Conservation (phyloP, 1,140 invertebrate genomes). For the Battus philenor region DNA sequence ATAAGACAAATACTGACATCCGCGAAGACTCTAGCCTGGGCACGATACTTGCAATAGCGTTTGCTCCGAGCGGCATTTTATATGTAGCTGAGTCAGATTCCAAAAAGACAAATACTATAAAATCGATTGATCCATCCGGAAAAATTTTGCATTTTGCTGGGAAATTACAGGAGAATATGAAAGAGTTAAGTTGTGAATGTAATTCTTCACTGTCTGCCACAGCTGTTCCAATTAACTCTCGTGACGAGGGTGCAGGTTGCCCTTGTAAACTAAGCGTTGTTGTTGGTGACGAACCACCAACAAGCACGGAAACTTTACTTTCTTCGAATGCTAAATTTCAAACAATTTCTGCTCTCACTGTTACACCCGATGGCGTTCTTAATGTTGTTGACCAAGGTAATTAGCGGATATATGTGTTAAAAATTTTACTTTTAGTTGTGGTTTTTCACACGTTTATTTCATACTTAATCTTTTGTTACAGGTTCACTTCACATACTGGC, state of each 20-base stretch:
- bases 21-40: conserved; percentile 78
- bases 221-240: conserved; percentile 58
- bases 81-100: conserved; percentile 96
- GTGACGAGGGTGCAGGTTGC: conserved; percentile 73
- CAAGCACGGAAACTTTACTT: conserved; percentile 87
- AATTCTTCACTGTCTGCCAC: conserved; percentile 76
- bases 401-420: conserved; percentile 5
- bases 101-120: conserved; percentile 91
- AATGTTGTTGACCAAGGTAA: conserved; percentile 95
- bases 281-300: conserved; percentile 80
- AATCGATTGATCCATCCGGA: conserved; percentile 88
- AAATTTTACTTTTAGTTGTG: no score
- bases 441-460: no score
- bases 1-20: conserved; percentile 61
- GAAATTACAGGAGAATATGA: conserved; percentile 79
- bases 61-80: conserved; percentile 93
- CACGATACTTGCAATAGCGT: conserved; percentile 89
- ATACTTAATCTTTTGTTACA: conserved; percentile 27
- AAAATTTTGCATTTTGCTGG: conserved; percentile 90
- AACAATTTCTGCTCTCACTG: conserved; percentile 93
- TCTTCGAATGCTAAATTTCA: conserved; percentile 94
- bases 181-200: conserved; percentile 77
- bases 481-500: conserved; percentile 91
- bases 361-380: conserved; percentile 94
- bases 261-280: conserved; percentile 74